These are phyloP conservation scores for Balanococcus diminutus DNA, from an alignment of 2,888 invertebrate genomes.

Conservation along the genomic window DNA sequence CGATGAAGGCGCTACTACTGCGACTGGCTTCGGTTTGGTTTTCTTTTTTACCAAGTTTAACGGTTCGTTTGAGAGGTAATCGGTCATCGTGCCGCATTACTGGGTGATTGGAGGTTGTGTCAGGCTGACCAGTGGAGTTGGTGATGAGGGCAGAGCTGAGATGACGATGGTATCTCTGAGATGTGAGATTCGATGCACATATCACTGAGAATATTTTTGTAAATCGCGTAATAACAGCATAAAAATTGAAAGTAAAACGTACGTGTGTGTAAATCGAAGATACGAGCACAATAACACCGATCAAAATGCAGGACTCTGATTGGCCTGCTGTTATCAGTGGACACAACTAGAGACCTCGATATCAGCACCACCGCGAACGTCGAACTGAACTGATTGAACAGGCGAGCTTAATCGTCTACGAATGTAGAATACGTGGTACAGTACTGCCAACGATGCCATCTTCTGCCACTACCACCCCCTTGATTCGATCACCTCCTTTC, in stretches of 20 bases:
- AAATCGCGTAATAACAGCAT: no score
- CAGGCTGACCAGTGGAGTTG: neutral
- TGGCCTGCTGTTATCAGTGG: no score
- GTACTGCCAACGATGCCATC: constrained; percentile 39
- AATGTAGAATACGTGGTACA: constrained; percentile 46
- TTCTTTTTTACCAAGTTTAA: constrained; percentile 65
- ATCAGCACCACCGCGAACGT: neutral
- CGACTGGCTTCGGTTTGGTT: constrained; percentile 62
- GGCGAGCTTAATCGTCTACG: constrained; percentile 21
- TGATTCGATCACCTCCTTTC: neutral
- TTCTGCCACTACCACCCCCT: constrained; percentile 7
- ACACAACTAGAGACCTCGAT: no score
- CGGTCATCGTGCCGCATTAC: constrained; percentile 40
- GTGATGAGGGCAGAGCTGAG: neutral
- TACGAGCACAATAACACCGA: neutral
- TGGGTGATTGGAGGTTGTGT: no score
- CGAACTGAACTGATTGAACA: neutral
- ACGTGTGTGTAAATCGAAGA: no score
- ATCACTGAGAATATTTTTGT: neutral
- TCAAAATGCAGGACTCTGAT: no score
- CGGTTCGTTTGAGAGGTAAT: constrained; percentile 61
- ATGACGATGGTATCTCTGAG: neutral
- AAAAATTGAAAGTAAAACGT: no score
- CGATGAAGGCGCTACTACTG: constrained; percentile 65
- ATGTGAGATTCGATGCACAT: neutral